These are phyloP conservation scores for Pristionchus japonicus DNA, from an alignment of 2,888 invertebrate genomes.

Conservation along the genomic window DNA sequence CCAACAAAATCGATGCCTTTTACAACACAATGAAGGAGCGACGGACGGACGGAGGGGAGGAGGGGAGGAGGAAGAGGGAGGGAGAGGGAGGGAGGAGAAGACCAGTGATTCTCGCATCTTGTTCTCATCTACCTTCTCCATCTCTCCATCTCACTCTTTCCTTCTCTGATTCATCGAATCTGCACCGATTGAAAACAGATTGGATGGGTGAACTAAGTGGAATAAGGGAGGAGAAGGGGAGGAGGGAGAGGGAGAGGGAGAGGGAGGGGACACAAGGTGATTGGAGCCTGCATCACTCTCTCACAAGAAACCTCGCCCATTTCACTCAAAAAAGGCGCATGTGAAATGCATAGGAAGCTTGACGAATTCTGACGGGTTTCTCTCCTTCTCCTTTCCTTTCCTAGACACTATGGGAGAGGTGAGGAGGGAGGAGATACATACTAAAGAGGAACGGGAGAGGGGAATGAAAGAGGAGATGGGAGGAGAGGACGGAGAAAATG, in stretches of 20 bases:
- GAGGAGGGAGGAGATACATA: conserved; percentile 21
- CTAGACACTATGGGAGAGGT: conserved; percentile 32
- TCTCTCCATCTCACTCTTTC: neutral
- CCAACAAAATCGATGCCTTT: conserved; percentile 47
- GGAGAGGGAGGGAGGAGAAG: neutral
- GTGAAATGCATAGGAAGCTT: conserved; percentile 18
- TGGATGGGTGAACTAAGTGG: neutral
- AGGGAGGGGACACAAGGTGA: neutral
- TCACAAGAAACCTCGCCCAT: neutral
- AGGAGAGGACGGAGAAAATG: neutral
- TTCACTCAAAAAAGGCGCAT: neutral
- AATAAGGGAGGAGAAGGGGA: neutral
- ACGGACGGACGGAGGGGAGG: neutral
- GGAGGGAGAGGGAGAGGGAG: neutral
- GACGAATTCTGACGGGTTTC: conserved; percentile 1
- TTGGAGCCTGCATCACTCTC: neutral
- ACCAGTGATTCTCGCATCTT: conserved; percentile 17
- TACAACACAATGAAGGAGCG: conserved; percentile 47
- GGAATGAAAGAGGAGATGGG: neutral
- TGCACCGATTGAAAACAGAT: conserved; percentile 34
- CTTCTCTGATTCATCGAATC: conserved; percentile 7
- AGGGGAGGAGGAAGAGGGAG: neutral
- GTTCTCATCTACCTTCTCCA: conserved; percentile 36
- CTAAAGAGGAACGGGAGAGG: conserved; percentile 13
- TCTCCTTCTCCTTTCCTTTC: too few species aligned